Conservation (phyloP, 1,140 invertebrate genomes). For the Phthorimaea operculella region DNA sequence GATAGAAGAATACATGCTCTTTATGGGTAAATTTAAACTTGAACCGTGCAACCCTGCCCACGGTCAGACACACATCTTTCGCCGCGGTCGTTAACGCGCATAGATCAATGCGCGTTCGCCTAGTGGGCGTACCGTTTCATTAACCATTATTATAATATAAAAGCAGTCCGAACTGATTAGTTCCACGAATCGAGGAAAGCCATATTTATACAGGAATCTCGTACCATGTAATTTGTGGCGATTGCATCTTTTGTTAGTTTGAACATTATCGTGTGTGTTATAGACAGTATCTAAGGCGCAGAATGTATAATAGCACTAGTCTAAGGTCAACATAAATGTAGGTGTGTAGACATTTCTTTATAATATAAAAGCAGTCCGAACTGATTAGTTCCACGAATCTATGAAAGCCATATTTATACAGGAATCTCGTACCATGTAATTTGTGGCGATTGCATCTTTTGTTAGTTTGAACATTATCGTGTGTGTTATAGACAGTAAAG, state of each 20-base stretch:
- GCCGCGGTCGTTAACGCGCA: slow-evolving; percentile 42
- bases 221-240: slow-evolving; percentile 12
- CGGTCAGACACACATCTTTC: slow-evolving; percentile 37
- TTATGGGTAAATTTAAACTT: no score
- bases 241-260: background rate
- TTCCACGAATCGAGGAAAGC: slow-evolving; percentile 29
- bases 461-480: no score
- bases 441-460: background rate
- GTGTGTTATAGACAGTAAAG: no score
- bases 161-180: slow-evolving; percentile 52
- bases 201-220: slow-evolving; percentile 27
- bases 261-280: no score
- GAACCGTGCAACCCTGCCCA: no score
- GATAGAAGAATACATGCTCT: no score
- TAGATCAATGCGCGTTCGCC: slow-evolving; percentile 48
- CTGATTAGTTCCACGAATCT: slow-evolving; percentile 45
- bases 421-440: slow-evolving; percentile 19
- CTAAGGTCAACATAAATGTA: no score
- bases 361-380: slow-evolving; percentile 52
- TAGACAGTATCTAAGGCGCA: no score
- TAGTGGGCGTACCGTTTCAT: slow-evolving; percentile 57
- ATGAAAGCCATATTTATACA: slow-evolving; percentile 27
- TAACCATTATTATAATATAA: slow-evolving; percentile 60
- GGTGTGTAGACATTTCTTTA: no score
- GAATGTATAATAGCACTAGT: no score